Evolutionary conservation across 1,140 invertebrate genomes (phyloP).

Genomic region (Fopius arisanus): DNA sequence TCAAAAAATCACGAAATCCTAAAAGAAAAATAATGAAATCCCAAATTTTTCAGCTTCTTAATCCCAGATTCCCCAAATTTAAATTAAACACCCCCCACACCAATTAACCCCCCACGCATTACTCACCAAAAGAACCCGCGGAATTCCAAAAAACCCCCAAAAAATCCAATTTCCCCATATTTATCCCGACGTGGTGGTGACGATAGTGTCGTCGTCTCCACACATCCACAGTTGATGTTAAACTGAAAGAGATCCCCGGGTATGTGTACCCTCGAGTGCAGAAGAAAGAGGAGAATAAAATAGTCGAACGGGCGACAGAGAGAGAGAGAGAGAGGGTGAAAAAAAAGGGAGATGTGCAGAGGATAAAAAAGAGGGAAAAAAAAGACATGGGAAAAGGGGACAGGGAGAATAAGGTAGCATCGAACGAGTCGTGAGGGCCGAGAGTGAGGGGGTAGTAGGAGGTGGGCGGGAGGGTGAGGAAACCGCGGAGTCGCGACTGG

Average conservation of each 20-base stretch:
- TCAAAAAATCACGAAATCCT: too few relatives aligned
- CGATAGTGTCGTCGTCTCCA: not conserved
- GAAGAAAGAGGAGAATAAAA: conserved; percentile 10
- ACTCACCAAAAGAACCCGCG: not conserved
- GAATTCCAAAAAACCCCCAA: not conserved
- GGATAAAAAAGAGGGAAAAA: not conserved
- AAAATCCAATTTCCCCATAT: not conserved
- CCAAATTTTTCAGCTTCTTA: too few relatives aligned
- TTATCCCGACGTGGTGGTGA: not conserved
- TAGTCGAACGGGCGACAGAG: conserved; percentile 13
- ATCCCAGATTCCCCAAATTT: too few relatives aligned
- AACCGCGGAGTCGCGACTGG: conserved; percentile 12
- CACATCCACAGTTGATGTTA: conserved; percentile 3
- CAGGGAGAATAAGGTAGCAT: not conserved
- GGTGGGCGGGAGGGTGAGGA: conserved; percentile 24
- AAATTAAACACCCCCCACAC: too few relatives aligned
- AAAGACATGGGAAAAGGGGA: conserved; percentile 1
- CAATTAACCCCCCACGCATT: not conserved
- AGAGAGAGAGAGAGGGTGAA: conserved; percentile 21
- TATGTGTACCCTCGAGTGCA: not conserved
- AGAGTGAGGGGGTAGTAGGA: conserved; percentile 22
- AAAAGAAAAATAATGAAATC: too few relatives aligned
- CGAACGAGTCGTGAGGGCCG: not conserved
- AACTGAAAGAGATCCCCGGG: not conserved
- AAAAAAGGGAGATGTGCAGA: conserved; percentile 3